These are phyloP conservation scores for Dorcus hopei DNA, from an alignment of 2,888 invertebrate species.

Conservation along the genomic window DNA sequence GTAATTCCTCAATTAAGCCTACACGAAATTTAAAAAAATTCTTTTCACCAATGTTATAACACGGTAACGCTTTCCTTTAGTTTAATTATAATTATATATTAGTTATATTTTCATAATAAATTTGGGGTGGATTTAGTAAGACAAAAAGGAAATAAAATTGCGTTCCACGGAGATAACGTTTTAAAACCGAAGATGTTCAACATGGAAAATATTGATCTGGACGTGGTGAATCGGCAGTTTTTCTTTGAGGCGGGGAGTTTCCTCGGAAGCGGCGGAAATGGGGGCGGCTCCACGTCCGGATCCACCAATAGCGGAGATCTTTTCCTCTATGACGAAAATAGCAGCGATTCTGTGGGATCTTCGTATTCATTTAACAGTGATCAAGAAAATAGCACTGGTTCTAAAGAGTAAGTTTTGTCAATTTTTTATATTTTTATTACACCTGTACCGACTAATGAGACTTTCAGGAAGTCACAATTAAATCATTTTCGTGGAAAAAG, in stretches of 20 bases:
- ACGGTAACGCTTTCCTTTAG: no score
- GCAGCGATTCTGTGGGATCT: constrained; percentile 62
- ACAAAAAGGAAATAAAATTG: constrained; percentile 8
- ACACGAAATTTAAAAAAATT: no score
- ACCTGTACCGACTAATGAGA: no score
- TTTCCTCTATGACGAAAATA: constrained; percentile 62
- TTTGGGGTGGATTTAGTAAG: no score
- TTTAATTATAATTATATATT: no score
- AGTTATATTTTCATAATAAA: no score
- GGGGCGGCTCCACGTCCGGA: constrained; percentile 54
- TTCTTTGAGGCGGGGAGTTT: constrained; percentile 55
- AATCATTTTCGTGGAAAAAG: no score
- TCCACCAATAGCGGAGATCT: constrained; percentile 64
- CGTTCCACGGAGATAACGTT: constrained; percentile 10
- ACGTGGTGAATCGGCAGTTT: constrained; percentile 66
- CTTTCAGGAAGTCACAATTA: no score
- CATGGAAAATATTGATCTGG: constrained; percentile 66
- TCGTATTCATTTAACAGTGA: constrained; percentile 75
- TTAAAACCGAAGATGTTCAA: constrained; percentile 54
- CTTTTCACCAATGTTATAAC: no score
- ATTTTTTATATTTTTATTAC: background rate
- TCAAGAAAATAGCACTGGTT: constrained; percentile 71
- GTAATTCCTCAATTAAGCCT: background rate
- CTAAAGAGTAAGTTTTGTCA: constrained; percentile 59
- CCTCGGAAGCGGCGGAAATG: constrained; percentile 43